Base-by-base conservation (phyloP, 2,113 vertebrate species). In the Athene noctua region DNA sequence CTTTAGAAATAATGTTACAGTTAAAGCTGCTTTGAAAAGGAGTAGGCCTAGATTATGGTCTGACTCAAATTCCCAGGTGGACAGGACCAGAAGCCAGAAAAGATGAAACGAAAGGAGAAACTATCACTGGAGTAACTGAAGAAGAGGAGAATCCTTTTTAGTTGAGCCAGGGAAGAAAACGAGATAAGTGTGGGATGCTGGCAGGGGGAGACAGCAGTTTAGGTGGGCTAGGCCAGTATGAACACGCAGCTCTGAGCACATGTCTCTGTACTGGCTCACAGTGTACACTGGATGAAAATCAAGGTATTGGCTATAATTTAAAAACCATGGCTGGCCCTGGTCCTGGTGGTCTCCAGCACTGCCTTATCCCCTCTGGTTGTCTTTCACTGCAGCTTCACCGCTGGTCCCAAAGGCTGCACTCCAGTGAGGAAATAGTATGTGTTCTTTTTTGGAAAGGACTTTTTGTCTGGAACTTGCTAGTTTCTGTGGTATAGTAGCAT, bases 61-160 rank as follows among this genome's bases (percentile, higher is more conserved):
- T 65, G 19, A 49, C 19, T 94, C 61, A 77, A 88, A 1, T 66
- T 85, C 65, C 62, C 88, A 87, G 54, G 66, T 91, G 81, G 84
- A 95, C 86, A 78, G 47, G 47, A 71, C 46, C 26, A 73, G 87
- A 87, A 92, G 65, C 42, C 47, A 75, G 54, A 72, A 75, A 26
- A 92, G 59, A 92, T 68, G 42, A 96, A 94, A 94, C 58, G 80
- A 91, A 94, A 94, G 42, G 11, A 92, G 61, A 72, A 92, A 38
- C 9, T 81, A 46, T 88, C 16, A 36, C 2, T 15, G 38, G 70
- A 80, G 22, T 38, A 82, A 57, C 16, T 86, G 54, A 72, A 86
- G 72, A 84, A 81, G 27, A 59, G 21, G 25, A 80, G 23, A 66
- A 6, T 72, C 25, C 18, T 92, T 81, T 96, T 66, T 46, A 94